Conservation (phyloP, 2,888 invertebrate genomes). For the Apeira syringaria region DNA sequence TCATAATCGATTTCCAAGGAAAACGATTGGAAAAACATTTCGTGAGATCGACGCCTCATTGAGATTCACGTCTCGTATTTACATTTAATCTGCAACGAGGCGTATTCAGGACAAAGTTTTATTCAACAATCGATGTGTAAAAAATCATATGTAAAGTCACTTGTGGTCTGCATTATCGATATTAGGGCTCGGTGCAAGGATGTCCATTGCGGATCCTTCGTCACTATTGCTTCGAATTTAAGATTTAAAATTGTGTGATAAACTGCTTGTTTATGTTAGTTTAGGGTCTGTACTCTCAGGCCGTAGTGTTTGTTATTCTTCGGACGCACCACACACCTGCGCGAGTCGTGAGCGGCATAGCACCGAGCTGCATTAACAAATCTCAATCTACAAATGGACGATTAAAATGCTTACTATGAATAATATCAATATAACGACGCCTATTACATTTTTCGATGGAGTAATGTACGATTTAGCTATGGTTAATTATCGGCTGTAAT, state of each 20-base stretch:
- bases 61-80: constrained; percentile 51
- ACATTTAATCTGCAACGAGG: constrained; percentile 53
- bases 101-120: constrained; percentile 44
- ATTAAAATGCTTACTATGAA: constrained; percentile 45
- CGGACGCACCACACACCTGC: constrained; percentile 69
- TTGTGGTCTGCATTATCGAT: constrained; percentile 44
- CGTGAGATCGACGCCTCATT: constrained; percentile 33
- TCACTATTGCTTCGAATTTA: neutral
- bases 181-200: constrained; percentile 15
- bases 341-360: constrained; percentile 51
- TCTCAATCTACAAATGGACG: constrained; percentile 25
- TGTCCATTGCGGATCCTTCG: neutral
- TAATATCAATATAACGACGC: constrained; percentile 28
- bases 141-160: constrained; percentile 45
- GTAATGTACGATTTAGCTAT: constrained; percentile 27
- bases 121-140: constrained; percentile 42
- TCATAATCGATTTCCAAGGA: constrained; percentile 44
- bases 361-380: constrained; percentile 18
- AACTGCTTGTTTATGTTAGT: neutral
- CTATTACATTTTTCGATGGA: constrained; percentile 29
- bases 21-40: constrained; percentile 44
- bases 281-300: constrained; percentile 4
- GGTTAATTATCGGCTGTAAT: constrained; percentile 12
- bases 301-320: constrained; percentile 47
- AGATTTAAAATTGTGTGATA: constrained; percentile 18